phyloP scores from a whole-genome alignment of 2,797 vertebrate genomes.

The Phrynocephalus vlangalii region DNA sequence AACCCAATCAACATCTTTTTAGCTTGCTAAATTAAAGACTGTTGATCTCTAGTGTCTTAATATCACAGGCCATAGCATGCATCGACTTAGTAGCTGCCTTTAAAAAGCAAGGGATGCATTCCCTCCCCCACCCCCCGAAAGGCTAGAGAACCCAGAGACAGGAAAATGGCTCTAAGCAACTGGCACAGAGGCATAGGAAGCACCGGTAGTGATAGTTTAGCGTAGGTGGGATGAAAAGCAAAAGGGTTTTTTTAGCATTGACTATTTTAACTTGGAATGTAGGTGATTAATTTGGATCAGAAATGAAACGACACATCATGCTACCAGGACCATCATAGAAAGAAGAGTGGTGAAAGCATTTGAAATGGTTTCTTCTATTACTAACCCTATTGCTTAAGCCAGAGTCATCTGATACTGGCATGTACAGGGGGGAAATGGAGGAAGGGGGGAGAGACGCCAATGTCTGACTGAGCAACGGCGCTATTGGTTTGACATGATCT shows the following conservation, averaged over 20 bases:
- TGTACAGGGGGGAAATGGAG: too few relatives aligned
- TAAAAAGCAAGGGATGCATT: background rate
- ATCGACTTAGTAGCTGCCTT: constrained; percentile 19
- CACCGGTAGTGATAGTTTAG: constrained; percentile 10
- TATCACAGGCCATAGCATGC: background rate
- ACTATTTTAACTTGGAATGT: constrained; percentile 31
- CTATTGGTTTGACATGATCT: too few relatives aligned
- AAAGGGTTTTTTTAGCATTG: constrained; percentile 42
- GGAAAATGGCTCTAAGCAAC: background rate
- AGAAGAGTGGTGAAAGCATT: constrained; percentile 12
- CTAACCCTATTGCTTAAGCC: too few relatives aligned
- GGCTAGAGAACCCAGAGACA: background rate
- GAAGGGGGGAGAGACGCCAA: too few relatives aligned
- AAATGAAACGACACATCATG: constrained; percentile 29
- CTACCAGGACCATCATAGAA: constrained; percentile 13
- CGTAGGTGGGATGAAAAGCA: constrained; percentile 22
- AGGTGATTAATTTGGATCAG: constrained; percentile 46
- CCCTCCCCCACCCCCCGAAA: constrained; percentile 22
- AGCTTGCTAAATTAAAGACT: constrained; percentile 24
- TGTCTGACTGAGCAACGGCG: too few relatives aligned
- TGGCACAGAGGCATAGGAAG: background rate
- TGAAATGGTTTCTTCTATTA: background rate
- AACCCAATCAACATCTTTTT: constrained; percentile 18
- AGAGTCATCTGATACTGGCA: too few relatives aligned
- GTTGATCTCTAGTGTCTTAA: constrained; percentile 31